Evolutionary conservation across 2,888 invertebrate species (phyloP).

Genomic region (Rotaria magnacalcarata): DNA sequence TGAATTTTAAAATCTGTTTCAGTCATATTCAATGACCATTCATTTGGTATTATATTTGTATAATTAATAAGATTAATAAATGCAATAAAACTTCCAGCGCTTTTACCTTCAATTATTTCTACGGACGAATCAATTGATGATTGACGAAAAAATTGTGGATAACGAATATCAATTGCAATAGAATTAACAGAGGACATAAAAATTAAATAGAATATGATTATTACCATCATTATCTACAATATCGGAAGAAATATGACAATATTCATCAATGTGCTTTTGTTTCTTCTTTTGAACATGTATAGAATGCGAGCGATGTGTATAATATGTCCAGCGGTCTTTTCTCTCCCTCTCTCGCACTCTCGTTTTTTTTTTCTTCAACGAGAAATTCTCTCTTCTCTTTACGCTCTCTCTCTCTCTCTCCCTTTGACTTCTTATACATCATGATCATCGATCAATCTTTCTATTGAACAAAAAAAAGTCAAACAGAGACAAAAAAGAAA

Average conservation of each 20-base stretch:
- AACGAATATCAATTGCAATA: slow-evolving; percentile 19
- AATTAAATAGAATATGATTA: background rate
- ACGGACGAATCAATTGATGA: background rate
- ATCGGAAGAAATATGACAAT: background rate
- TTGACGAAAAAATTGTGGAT: slow-evolving; percentile 34
- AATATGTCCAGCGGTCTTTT: background rate
- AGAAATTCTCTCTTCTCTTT: background rate
- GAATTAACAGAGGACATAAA: background rate
- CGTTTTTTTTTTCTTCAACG: background rate
- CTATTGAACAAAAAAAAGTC: background rate
- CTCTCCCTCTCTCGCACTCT: background rate
- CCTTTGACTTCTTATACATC: too few relatives aligned
- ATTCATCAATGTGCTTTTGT: background rate
- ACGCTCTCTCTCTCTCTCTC: background rate
- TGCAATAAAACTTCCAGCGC: slow-evolving; percentile 25
- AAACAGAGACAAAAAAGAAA: background rate
- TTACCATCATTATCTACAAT: background rate
- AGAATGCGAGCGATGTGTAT: background rate
- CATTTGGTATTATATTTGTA: background rate
- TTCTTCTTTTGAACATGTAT: slow-evolving; percentile 10
- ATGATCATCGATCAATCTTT: slow-evolving; percentile 13
- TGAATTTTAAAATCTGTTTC: slow-evolving; percentile 9
- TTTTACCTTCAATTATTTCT: slow-evolving; percentile 36
- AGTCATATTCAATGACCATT: slow-evolving; percentile 7
- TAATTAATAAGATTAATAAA: slow-evolving; percentile 18